These are phyloP conservation scores for Pygoscelis antarcticus DNA, from an alignment of 2,113 vertebrate species.

Conservation along the genomic window DNA sequence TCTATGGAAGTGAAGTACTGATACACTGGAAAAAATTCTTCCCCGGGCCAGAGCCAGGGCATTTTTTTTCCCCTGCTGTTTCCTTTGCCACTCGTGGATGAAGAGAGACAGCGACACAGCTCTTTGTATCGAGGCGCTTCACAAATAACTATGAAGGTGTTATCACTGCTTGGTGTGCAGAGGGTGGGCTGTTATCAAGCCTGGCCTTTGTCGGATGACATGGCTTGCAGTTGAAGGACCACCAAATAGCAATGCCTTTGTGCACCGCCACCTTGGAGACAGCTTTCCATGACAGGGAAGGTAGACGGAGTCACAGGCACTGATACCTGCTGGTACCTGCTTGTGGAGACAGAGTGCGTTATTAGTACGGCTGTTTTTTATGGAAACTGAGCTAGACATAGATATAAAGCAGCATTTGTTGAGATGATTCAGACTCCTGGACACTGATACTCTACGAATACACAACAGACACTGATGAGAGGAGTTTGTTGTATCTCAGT, in stretches of 20 bases:
- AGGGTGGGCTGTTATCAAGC: neutral
- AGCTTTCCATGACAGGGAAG: neutral
- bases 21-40: conserved; percentile 2
- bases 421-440: neutral
- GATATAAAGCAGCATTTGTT: neutral
- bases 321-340: neutral
- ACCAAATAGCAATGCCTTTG: neutral
- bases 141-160: neutral
- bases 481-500: neutral
- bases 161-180: neutral
- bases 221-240: neutral
- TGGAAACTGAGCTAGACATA: neutral
- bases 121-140: neutral
- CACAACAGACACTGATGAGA: neutral
- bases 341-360: neutral
- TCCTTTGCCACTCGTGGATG: neutral
- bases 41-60: neutral
- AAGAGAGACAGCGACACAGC: neutral
- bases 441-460: neutral
- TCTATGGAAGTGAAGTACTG: neutral
- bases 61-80: neutral
- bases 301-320: neutral
- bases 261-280: neutral
- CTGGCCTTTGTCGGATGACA: neutral
- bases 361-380: rapidly evolving